A percentile compares a stretch with the other conserved stretches of the same genome.
Conservation (phyloP, 2,797 vertebrate genomes). For the Falco naumanni region DNA sequence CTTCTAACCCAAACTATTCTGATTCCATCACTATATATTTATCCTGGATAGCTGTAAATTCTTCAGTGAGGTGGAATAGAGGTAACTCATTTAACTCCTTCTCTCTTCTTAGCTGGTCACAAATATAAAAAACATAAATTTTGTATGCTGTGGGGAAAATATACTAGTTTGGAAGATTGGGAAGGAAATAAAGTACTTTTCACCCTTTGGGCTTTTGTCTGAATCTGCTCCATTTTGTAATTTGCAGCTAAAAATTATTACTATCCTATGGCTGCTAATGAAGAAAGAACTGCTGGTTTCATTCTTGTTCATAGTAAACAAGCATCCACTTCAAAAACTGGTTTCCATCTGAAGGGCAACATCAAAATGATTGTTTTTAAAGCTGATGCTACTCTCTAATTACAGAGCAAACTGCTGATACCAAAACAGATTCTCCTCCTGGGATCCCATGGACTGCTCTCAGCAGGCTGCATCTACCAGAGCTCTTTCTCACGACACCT, state of each 20-base stretch:
- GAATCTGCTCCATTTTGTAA: neutral
- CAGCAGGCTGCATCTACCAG: slow-evolving; percentile 60
- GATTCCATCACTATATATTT: neutral
- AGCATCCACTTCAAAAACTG: neutral
- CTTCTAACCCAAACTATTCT: neutral
- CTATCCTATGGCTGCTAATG: neutral
- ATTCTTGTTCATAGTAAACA: neutral
- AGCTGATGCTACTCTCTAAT: slow-evolving; percentile 40
- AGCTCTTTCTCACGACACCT: slow-evolving; percentile 67
- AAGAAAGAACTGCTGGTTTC: neutral
- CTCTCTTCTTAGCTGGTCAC: neutral
- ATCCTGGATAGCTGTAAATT: neutral
- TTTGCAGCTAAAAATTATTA: neutral
- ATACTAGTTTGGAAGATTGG: neutral
- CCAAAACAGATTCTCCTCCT: slow-evolving; percentile 27
- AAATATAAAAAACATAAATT: neutral
- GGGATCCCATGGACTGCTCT: slow-evolving; percentile 38
- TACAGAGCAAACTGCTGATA: slow-evolving; percentile 1
- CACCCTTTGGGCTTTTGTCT: neutral
- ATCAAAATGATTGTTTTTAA: slow-evolving; percentile 43
- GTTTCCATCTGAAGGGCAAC: neutral
- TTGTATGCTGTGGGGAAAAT: neutral
- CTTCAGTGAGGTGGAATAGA: neutral
- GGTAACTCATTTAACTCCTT: neutral
- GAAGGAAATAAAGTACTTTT: neutral